These are phyloP conservation scores for Drosophila grimshawi DNA, from an alignment of 1,140 invertebrate genomes.

Conservation along the genomic window DNA sequence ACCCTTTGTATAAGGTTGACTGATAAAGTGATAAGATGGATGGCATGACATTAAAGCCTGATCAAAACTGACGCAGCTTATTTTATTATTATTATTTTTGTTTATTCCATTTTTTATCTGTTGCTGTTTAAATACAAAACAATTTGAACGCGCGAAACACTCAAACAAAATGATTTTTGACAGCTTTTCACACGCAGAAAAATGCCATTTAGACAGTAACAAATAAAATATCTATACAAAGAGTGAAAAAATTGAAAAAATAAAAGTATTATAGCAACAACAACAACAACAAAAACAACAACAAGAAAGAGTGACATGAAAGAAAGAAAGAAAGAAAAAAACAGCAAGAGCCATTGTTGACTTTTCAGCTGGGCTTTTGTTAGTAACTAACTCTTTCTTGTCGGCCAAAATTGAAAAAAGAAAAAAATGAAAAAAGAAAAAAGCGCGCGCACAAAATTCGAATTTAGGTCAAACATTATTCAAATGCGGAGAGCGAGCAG, in stretches of 20 bases:
- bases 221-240: constrained; percentile 5
- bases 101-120: not conserved
- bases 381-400: constrained; percentile 78
- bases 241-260: constrained; percentile 47
- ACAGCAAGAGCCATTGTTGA: constrained; percentile 72
- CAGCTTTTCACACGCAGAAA: constrained; percentile 78
- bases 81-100: not conserved
- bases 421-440: constrained; percentile 8
- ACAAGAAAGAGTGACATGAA: not conserved
- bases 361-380: constrained; percentile 73
- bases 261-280: constrained; percentile 36
- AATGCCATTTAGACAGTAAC: constrained; percentile 61
- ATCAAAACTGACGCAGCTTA: constrained; percentile 13
- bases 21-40: constrained; percentile 22
- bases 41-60: constrained; percentile 24
- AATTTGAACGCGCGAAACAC: constrained; percentile 40
- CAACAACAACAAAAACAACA: no score
- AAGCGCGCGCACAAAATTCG: constrained; percentile 68
- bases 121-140: constrained; percentile 14
- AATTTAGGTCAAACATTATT: constrained; percentile 82
- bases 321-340: constrained; percentile 42
- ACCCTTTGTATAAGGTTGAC: not conserved
- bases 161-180: constrained; percentile 61
- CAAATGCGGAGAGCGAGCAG: constrained; percentile 53
- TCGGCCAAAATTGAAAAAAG: constrained; percentile 40